Base-by-base conservation (phyloP, 1,140 invertebrate genomes). In the Polypedilum vanderplanki region DNA sequence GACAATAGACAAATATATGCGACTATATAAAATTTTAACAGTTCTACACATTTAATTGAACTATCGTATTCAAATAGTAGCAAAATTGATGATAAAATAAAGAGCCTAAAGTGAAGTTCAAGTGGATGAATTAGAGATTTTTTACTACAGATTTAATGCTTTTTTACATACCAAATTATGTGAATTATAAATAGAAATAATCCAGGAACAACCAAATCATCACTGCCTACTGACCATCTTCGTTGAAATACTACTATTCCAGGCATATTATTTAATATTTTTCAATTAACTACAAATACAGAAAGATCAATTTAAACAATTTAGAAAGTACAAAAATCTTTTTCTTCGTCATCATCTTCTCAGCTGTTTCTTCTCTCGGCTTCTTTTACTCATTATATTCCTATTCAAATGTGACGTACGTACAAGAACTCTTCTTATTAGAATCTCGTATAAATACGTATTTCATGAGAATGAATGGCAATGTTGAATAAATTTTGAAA, bases 161-260 rank as follows among this genome's bases (percentile, higher is more conserved):
- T 57, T 73, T 40, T 75, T 87, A 88, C 82, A 33, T 33, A 95
- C 94, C 93, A 95, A 80, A 91, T 86, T 46, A 90, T 83, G 83
- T 95, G 93, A 67, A 94, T 81, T 67, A 89, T 80, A 79, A 92
- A 87, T 4, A 95, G 85, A 80, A 94, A 89, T 76, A 87, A 86
- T 17, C 91, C 92, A 18, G 94, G 93, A 15, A 95, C 89, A 75
- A 94, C 91, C 74, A 96, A 86, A 85, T 96, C 93, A 84, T 96
- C 94, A 76, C 92, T 94, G 77, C 93, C 93, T 77, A 94, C 91
- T 78, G 90, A 90, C 93, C 94, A 96, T 77, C 94, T 88, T 78
- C 93, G 86, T 77, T 89, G 86, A 84, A 95, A 95, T 70, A 93
- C 90, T 74, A 95, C 89, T 78, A 96, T 87, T 75, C 93, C 94